These are phyloP conservation scores for Cebidichthys violaceus DNA, from an alignment of 2,113 vertebrate species.

Conservation along the genomic window DNA sequence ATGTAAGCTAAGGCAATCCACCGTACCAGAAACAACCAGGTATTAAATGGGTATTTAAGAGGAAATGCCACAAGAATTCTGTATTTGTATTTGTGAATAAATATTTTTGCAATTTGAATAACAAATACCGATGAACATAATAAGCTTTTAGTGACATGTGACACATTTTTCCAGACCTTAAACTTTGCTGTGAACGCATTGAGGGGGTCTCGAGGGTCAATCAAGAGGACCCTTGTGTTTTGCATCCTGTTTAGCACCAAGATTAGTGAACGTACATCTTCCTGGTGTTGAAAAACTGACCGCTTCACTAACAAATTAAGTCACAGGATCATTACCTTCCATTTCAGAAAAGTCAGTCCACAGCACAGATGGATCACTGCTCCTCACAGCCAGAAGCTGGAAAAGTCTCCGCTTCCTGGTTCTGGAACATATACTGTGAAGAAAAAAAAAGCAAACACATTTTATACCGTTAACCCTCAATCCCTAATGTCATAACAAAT, in stretches of 20 bases:
- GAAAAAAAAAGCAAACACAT: slow-evolving; percentile 13
- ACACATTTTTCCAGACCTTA: neutral
- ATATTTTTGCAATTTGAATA: neutral
- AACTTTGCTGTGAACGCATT: neutral
- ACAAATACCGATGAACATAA: neutral
- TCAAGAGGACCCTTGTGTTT: neutral
- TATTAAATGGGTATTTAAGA: too few species aligned
- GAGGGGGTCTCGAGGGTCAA: neutral
- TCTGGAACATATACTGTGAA: slow-evolving; percentile 84
- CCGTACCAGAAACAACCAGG: too few species aligned
- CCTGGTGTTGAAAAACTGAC: neutral
- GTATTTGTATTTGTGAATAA: neutral
- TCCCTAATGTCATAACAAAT: neutral
- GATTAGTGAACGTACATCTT: neutral
- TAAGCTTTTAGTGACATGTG: neutral
- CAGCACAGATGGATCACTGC: slow-evolving; percentile 70
- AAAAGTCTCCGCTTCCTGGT: slow-evolving; percentile 80
- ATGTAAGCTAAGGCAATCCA: too few species aligned
- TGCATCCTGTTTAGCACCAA: neutral
- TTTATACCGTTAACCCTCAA: neutral
- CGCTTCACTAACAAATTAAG: neutral
- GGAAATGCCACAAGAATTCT: neutral
- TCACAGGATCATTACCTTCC: slow-evolving; percentile 49
- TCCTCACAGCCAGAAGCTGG: slow-evolving; percentile 76
- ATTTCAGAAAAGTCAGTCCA: slow-evolving; percentile 26